A percentile compares a stretch with the other conserved stretches of the same genome.
Evolutionary conservation across 2,797 vertebrate genomes (phyloP).

Genomic region (Aselliscus stoliczkanus): DNA sequence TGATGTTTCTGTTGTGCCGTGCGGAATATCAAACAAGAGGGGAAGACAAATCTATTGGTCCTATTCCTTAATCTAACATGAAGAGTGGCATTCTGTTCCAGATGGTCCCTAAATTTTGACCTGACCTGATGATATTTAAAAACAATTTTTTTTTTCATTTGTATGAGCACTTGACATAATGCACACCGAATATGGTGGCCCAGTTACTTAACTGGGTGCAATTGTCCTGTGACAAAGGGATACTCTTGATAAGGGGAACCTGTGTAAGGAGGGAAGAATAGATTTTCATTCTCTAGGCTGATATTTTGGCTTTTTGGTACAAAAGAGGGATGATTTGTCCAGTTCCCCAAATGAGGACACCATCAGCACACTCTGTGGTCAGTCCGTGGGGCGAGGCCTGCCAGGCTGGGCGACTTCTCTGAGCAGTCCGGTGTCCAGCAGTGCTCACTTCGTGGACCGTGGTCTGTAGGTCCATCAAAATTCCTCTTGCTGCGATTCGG

Average conservation of each 20-base stretch:
- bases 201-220: background rate
- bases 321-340: background rate
- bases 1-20: background rate
- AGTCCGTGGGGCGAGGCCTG: fast-evolving
- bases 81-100: conserved; percentile 38
- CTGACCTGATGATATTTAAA: conserved; percentile 23
- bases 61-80: conserved; percentile 21
- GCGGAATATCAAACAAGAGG: conserved; percentile 34
- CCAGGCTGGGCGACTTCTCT: fast-evolving
- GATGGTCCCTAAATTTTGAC: conserved; percentile 45
- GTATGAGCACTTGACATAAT: fast-evolving
- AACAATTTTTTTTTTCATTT: conserved; percentile 32
- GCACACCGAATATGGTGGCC: fast-evolving
- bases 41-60: conserved; percentile 14
- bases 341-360: background rate
- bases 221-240: background rate
- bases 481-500: background rate
- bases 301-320: background rate
- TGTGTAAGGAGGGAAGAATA: background rate
- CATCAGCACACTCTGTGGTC: fast-evolving
- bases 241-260: background rate
- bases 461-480: background rate
- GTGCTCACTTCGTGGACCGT: fast-evolving
- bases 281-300: background rate
- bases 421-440: background rate